Percentiles rank a stretch among this genome's conserved stretches.
Conservation (phyloP, 2,888 invertebrate genomes). For the Arrhopalites spinosus region DNA sequence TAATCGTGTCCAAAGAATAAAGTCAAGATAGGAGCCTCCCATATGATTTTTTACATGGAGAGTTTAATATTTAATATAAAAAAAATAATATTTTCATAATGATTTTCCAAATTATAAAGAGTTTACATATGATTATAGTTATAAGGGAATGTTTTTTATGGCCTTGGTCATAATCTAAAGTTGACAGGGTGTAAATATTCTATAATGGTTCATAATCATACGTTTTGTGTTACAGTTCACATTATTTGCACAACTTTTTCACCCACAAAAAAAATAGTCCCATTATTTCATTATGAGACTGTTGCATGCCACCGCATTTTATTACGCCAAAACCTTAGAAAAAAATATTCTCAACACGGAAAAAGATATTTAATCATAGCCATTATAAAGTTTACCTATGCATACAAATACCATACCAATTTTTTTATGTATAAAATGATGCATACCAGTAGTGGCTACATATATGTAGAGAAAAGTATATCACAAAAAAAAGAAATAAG, state of each 20-base stretch:
- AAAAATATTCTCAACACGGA: constrained; percentile 33
- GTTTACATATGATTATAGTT: constrained; percentile 4
- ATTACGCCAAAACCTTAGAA: constrained; percentile 9
- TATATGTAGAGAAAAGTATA: too few relatives aligned
- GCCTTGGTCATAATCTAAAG: neutral
- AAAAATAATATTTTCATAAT: neutral
- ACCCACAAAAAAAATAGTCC: neutral
- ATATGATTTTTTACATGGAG: too few relatives aligned
- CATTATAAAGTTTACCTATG: neutral
- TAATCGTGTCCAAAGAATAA: neutral
- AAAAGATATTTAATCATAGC: constrained; percentile 35
- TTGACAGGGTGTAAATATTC: constrained; percentile 34
- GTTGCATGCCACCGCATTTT: constrained; percentile 31
- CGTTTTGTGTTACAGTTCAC: constrained; percentile 27
- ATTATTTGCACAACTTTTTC: constrained; percentile 32
- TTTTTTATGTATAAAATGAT: too few relatives aligned
- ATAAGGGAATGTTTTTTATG: too few relatives aligned
- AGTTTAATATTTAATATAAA: too few relatives aligned
- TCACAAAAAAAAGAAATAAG: too few relatives aligned
- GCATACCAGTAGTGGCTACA: too few relatives aligned
- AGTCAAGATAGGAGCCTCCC: too few relatives aligned
- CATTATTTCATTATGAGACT: constrained; percentile 28
- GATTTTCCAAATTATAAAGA: constrained; percentile 9
- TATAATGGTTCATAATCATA: constrained; percentile 35
- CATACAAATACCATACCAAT: too few relatives aligned